These are phyloP conservation scores for Cherax quadricarinatus DNA, from an alignment of 1,140 invertebrate species.

Conservation along the genomic window DNA sequence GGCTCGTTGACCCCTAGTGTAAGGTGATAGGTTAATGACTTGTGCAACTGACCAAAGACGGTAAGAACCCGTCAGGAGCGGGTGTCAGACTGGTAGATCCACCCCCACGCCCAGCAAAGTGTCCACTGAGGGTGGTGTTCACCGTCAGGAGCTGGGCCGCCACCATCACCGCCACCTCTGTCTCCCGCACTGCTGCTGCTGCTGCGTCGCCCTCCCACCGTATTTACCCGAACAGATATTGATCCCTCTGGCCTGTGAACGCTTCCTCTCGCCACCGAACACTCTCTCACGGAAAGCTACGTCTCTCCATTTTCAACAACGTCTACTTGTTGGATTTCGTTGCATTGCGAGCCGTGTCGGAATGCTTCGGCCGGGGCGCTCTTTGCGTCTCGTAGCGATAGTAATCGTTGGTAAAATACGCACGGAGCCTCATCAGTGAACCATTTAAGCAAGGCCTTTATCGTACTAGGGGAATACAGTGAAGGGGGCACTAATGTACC, in stretches of 20 bases:
- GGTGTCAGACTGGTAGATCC: not conserved
- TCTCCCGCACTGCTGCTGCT: slow-evolving; percentile 32
- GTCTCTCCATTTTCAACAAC: not conserved
- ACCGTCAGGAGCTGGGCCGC: not conserved
- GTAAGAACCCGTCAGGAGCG: not conserved
- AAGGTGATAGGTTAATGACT: not conserved
- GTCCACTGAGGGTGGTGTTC: not conserved
- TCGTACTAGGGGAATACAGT: not conserved
- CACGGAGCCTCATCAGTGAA: not conserved
- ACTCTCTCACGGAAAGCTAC: slow-evolving; percentile 24
- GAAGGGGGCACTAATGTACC: not conserved
- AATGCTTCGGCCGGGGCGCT: not conserved
- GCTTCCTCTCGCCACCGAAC: slow-evolving; percentile 13
- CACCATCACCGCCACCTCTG: slow-evolving; percentile 3
- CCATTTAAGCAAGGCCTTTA: not conserved
- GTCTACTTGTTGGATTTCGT: not conserved
- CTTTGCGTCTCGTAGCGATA: slow-evolving; percentile 1
- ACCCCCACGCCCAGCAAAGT: not conserved
- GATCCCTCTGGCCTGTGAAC: slow-evolving; percentile 21
- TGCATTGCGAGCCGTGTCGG: not conserved
- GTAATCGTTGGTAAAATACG: slow-evolving; percentile 37
- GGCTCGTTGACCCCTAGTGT: not conserved
- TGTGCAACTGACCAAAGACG: not conserved
- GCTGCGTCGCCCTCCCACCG: slow-evolving; percentile 22
- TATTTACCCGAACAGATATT: slow-evolving; percentile 32